A percentile compares a stretch with the other conserved stretches of the same genome.
These are phyloP conservation scores for Centropristis striata DNA, from an alignment of 2,113 vertebrate species.

Conservation along the genomic window DNA sequence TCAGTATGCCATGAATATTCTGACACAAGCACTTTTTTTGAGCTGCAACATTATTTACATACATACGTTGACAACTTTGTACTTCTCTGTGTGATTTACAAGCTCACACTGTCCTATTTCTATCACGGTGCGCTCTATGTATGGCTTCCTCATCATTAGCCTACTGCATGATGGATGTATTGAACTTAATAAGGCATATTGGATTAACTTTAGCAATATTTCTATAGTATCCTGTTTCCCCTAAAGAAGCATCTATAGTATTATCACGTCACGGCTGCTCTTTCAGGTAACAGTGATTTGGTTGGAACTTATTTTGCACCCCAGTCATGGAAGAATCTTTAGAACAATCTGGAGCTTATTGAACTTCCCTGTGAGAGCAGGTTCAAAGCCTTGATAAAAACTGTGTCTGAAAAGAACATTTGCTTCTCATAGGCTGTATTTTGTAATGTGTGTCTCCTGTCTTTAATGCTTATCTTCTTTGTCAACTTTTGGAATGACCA, in stretches of 20 bases:
- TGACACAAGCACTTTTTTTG: conserved; percentile 7
- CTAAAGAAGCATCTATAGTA: not conserved
- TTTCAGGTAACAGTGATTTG: not conserved
- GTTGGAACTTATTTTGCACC: not conserved
- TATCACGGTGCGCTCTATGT: not conserved
- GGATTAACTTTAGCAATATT: not conserved
- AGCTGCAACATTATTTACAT: not conserved
- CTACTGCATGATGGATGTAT: not conserved
- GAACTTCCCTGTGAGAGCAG: conserved; percentile 6
- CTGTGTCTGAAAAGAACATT: not conserved
- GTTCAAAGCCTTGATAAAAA: conserved; percentile 6
- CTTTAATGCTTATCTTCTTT: not conserved
- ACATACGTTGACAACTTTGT: not conserved
- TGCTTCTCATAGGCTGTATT: not conserved
- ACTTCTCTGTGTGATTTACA: not conserved
- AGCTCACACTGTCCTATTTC: not conserved
- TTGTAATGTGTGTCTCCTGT: not conserved
- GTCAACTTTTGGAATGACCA: not conserved
- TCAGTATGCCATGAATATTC: not conserved
- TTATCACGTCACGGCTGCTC: too few species aligned
- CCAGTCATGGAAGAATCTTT: not conserved
- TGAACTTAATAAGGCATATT: conserved; percentile 22
- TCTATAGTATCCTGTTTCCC: not conserved
- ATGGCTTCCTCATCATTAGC: not conserved
- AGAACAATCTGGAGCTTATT: conserved; percentile 10